These are phyloP conservation scores for Linepithema humile DNA, from an alignment of 1,140 invertebrate species.

Conservation along the genomic window DNA sequence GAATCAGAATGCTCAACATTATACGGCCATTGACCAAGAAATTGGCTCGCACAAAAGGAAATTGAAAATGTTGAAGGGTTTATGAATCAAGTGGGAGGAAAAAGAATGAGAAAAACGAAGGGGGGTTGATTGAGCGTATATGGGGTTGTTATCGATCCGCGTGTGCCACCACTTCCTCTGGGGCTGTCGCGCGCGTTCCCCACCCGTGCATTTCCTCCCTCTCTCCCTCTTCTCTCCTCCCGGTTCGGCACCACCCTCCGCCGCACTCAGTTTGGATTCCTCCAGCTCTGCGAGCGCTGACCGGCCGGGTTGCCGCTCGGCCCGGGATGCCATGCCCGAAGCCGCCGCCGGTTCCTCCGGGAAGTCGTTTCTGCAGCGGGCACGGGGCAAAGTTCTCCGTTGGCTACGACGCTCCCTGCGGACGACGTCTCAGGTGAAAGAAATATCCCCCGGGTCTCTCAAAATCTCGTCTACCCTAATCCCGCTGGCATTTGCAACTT, in stretches of 20 bases:
- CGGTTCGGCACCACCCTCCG: conserved; percentile 51
- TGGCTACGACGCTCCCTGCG: conserved; percentile 77
- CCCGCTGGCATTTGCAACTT: not conserved
- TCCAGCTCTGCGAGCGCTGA: conserved; percentile 52
- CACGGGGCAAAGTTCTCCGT: conserved; percentile 77
- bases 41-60: conserved; percentile 6
- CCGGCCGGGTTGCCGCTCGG: conserved; percentile 74
- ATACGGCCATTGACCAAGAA: conserved; percentile 1
- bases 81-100: not conserved
- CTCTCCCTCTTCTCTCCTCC: conserved; percentile 32
- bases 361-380: conserved; percentile 78
- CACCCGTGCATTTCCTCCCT: conserved; percentile 13
- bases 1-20: not conserved
- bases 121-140: conserved; percentile 63
- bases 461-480: not conserved
- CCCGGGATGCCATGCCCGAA: conserved; percentile 82
- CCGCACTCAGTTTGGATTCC: conserved; percentile 56
- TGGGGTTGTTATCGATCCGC: conserved; percentile 79
- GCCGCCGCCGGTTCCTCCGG: conserved; percentile 76
- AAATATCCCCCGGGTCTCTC: not conserved
- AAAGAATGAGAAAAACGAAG: not conserved
- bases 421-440: conserved; percentile 75
- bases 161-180: conserved; percentile 59
- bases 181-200: conserved; percentile 54
- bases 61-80: conserved; percentile 17